Percentiles rank a stretch among this genome's conserved stretches.
phyloP scores from a whole-genome alignment of 2,888 invertebrate genomes.

The Bimastos eiseni region DNA sequence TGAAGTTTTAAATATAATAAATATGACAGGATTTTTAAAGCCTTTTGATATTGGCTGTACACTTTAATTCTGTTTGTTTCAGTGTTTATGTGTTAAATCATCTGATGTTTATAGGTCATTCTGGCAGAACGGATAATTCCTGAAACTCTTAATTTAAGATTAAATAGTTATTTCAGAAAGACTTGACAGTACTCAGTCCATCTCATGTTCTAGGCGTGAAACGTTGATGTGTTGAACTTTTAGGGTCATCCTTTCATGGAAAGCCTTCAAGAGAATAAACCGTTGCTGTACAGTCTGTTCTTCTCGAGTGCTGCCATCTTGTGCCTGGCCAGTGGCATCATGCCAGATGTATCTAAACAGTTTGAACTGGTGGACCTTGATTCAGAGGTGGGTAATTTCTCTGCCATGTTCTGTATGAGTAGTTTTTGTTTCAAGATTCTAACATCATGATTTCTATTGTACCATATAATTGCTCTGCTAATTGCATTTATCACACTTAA shows the following conservation, averaged over 20 bases:
- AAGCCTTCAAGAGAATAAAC: constrained; percentile 85
- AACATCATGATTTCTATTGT: background rate
- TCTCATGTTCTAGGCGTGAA: background rate
- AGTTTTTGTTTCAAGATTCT: background rate
- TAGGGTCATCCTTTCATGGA: constrained; percentile 99
- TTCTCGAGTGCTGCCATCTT: constrained; percentile 81
- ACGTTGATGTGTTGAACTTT: background rate
- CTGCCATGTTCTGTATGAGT: background rate
- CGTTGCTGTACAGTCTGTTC: constrained; percentile 85
- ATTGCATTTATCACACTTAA: background rate
- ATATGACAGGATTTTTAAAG: background rate
- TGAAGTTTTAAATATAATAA: background rate
- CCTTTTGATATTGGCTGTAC: background rate
- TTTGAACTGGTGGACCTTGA: constrained; percentile 81
- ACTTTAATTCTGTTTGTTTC: background rate
- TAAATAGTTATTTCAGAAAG: background rate
- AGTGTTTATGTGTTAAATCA: background rate
- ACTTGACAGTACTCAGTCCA: background rate
- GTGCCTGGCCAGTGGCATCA: constrained; percentile 78
- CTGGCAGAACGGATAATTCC: background rate
- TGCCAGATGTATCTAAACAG: constrained; percentile 82
- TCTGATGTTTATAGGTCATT: background rate
- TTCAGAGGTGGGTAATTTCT: constrained; percentile 42
- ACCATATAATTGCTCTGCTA: too few species aligned
- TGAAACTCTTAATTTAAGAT: background rate